Evolutionary conservation across 2,888 invertebrate genomes (phyloP).

Genomic region (Philopedon plagiatum): DNA sequence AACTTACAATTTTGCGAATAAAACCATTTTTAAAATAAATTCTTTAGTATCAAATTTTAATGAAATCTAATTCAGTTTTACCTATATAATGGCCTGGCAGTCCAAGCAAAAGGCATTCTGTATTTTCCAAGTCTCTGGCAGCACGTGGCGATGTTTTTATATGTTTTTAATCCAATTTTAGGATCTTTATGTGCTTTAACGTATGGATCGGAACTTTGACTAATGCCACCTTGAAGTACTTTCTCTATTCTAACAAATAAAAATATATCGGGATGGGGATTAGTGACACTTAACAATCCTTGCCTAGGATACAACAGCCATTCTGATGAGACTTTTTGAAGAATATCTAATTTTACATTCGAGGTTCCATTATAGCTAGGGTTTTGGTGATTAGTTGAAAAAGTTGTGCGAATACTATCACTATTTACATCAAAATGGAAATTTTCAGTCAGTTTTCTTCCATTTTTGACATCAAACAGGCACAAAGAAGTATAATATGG

Average conservation of each 20-base stretch:
- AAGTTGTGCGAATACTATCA: conserved; percentile 76
- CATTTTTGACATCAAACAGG: conserved; percentile 90
- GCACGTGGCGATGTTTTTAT: conserved; percentile 84
- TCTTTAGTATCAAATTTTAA: no score
- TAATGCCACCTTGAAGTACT: conserved; percentile 90
- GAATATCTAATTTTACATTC: conserved; percentile 73
- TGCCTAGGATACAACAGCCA: conserved; percentile 79
- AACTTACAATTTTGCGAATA: no score
- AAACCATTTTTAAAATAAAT: no score
- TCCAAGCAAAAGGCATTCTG: conserved; percentile 98
- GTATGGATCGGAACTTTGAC: conserved; percentile 89
- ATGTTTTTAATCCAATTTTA: conserved; percentile 83
- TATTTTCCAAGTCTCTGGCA: conserved; percentile 90
- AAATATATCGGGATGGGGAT: conserved; percentile 92
- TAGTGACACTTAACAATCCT: conserved; percentile 90
- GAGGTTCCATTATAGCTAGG: conserved; percentile 56
- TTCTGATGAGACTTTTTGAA: conserved; percentile 78
- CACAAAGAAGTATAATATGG: conserved; percentile 93
- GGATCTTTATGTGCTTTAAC: conserved; percentile 86
- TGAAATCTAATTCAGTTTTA: conserved; percentile 48
- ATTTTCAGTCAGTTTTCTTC: conserved; percentile 92
- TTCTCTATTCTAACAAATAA: conserved; percentile 95
- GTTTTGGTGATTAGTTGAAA: conserved; percentile 67
- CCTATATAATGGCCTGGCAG: conserved; percentile 88
- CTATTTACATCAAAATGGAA: conserved; percentile 92